Evolutionary conservation across 1,140 invertebrate genomes (phyloP), one percentile per base, ranked within the genome.

Genomic region (Aphelinus certus): DNA sequence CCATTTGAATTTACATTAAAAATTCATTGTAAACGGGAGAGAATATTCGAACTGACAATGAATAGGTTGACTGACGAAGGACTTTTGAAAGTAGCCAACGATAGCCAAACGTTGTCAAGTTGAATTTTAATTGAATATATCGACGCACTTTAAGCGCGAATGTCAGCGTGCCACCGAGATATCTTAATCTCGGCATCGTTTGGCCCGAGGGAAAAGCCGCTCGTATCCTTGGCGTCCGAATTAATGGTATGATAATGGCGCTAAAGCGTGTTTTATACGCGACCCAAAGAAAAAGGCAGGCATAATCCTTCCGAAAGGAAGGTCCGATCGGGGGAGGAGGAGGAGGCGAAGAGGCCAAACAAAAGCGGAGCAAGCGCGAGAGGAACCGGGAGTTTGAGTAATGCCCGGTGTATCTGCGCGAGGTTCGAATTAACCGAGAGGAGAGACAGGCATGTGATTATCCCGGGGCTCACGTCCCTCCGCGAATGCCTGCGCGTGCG

Each of bases 401-500:
- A 69, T 69, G 73, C 4, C 68, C 62, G 68, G 61, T 75, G 71
- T 70, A 61, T 71, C 68, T 65, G 26, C 26, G 26, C 26, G 71
- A 75, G 73, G 68, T 65, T 75, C 56, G 68, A 75, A 71, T 75
- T 75, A 71, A 45, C 62, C 62, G 61, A 58, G 73, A 75, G 53
- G 56, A 7, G 43, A 71, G 68, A 71, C 67, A 75, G 62, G 55
- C 73, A 70, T 71, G 67, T 46, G 67, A 75, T 75, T 75, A 75
- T 75, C 66, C 7, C 47, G 42, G 57, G 7, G 7, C n/a, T 4
- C 7, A 7, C 26, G 57, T 60, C 57, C 26, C 26, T 60, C 26
- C 7, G 26, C 45, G 62, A 65, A 70, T 75, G 26, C 61, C 58
- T 74, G 65, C 66, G 48, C 46, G 60, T 45, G 60, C 26, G 57